A percentile compares a stretch with the other conserved stretches of the same genome.
Conservation (phyloP, 2,113 vertebrate species). For the Ptilorrhoa leucosticta region DNA sequence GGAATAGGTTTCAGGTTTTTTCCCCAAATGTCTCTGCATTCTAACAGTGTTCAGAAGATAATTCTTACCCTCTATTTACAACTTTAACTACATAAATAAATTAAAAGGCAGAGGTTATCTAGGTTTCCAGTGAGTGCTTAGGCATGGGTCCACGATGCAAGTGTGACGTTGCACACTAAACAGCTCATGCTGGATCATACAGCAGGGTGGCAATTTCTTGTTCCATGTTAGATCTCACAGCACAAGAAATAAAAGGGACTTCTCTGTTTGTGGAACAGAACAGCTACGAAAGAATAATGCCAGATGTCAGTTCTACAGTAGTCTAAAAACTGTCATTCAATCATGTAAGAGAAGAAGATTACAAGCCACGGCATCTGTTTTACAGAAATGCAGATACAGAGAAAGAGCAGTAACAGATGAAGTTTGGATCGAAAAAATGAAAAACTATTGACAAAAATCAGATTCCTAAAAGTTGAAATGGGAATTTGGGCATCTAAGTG, state of each 20-base stretch:
- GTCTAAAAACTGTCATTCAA: neutral
- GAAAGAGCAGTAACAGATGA: neutral
- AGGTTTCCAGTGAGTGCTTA: neutral
- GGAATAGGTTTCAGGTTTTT: neutral
- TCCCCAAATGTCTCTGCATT: accelerated
- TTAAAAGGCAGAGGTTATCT: neutral
- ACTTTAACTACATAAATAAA: neutral
- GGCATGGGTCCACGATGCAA: neutral
- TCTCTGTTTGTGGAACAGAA: neutral
- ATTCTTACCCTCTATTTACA: neutral
- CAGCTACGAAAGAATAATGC: neutral
- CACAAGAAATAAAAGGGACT: neutral
- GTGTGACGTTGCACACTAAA: neutral
- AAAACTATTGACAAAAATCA: neutral
- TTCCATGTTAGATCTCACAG: neutral
- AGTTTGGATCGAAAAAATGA: neutral
- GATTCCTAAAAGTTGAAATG: neutral
- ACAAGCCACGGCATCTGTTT: neutral
- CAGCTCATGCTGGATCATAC: neutral
- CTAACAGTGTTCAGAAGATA: neutral
- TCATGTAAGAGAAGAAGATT: neutral
- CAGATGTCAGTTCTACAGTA: neutral
- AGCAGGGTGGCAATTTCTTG: neutral
- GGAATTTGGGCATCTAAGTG: neutral
- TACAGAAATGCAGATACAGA: neutral